Base-by-base conservation (phyloP, 2,113 vertebrate species). In the Rhinoderma darwinii region DNA sequence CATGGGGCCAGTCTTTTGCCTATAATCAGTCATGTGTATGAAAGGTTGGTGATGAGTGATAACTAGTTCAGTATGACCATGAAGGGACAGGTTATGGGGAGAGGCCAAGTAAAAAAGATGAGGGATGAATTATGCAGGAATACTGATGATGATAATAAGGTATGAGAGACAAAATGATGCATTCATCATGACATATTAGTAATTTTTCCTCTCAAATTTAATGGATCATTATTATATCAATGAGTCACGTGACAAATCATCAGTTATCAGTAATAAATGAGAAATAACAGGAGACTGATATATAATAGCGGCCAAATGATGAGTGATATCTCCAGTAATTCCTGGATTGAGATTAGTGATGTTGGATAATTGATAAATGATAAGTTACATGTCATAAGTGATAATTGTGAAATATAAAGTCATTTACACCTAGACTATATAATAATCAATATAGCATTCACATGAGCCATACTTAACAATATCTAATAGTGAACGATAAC, bases 341-440 rank as follows among this genome's bases (percentile, higher is more conserved):
- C 35, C 27, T 20, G 4, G 12, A 3, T 25, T 30, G 41, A 17
- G 41, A 50, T 78, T 15, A 76, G 41, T 75, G 39, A 27, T 47
- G 25, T 6, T n/a, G 25, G 73, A 43, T 39, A 44, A 51, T 1
- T 54, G 44, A 77, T 76, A 47, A 76, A 27, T 51, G 74, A 74
- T 17, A 4, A 44, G 39, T 75, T 25, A 75, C 41, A 75, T 47
- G 73, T 8, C 68, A 41, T 72, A 72, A 72, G 37, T 47, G 73
- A 47, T 78, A 51, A 78, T 30, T 54, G 50, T 78, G 73, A 75
- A 75, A 75, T 75, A 43, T 75, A 15, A 75, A 41, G 73, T 75
- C 10, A 75, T 75, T 47, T 43, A 47, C 39, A 27, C 41, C 22
- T 1, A 75, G 73, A 75, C 39, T 27, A 30, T 47, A 27, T 32